Conservation (phyloP, 2,888 invertebrate genomes). For the Ecdyonurus torrentis region DNA sequence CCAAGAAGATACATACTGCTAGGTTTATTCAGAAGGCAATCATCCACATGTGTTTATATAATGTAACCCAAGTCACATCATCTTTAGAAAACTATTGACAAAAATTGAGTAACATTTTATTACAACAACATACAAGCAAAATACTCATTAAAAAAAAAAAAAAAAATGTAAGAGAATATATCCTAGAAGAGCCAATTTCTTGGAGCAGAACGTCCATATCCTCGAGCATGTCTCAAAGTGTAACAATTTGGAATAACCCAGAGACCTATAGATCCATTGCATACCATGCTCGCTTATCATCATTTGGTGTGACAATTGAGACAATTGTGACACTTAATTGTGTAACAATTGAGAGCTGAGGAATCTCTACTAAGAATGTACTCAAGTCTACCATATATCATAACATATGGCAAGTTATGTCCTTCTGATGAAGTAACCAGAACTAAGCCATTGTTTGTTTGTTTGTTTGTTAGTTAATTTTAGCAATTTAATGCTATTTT, state of each 20-base stretch:
- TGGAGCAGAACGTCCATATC: slow-evolving; percentile 83
- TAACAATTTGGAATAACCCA: slow-evolving; percentile 80
- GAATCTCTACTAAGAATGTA: slow-evolving; percentile 84
- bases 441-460: slow-evolving; percentile 80
- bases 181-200: slow-evolving; percentile 92
- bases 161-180: too few species aligned
- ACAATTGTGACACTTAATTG: too few species aligned
- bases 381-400: slow-evolving; percentile 91
- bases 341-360: slow-evolving; percentile 92
- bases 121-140: too few species aligned
- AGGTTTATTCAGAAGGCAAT: slow-evolving; percentile 84
- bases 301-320: slow-evolving; percentile 96
- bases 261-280: slow-evolving; percentile 88
- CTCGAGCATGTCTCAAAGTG: slow-evolving; percentile 83
- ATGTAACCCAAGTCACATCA: slow-evolving; percentile 76
- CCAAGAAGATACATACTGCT: slow-evolving; percentile 90
- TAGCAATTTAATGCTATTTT: too few species aligned
- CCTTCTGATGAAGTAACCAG: slow-evolving; percentile 90
- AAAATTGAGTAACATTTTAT: too few species aligned
- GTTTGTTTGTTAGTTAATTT: too few species aligned
- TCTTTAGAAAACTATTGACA: slow-evolving; percentile 65
- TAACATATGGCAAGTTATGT: slow-evolving; percentile 78
- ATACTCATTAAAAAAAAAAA: neutral
- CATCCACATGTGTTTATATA: slow-evolving; percentile 76
- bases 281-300: slow-evolving; percentile 91